These are phyloP conservation scores for Oscheius myriophilus DNA, from an alignment of 2,888 invertebrate genomes.

Conservation along the genomic window DNA sequence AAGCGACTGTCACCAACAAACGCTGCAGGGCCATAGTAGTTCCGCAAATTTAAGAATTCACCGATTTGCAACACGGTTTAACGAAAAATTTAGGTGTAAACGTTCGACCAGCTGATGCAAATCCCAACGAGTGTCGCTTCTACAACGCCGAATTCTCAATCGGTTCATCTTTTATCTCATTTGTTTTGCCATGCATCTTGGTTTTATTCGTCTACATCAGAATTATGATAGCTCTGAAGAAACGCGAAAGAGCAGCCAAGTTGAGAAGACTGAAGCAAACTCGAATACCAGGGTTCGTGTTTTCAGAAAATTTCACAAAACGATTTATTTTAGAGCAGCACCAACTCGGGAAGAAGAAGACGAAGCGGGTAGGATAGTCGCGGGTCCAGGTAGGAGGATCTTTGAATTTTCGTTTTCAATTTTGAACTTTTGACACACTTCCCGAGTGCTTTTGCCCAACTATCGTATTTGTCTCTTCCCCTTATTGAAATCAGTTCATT, in stretches of 20 bases:
- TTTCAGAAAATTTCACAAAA: too few species aligned
- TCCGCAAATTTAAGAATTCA: too few species aligned
- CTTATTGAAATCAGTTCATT: slow-evolving; percentile 9
- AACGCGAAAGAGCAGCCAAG: slow-evolving; percentile 68
- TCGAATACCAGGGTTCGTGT: slow-evolving; percentile 15
- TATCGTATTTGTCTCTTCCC: slow-evolving; percentile 3
- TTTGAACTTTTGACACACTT: neutral
- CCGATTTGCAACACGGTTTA: neutral
- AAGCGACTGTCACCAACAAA: too few species aligned
- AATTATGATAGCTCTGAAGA: slow-evolving; percentile 69
- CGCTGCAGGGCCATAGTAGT: too few species aligned
- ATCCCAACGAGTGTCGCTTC: slow-evolving; percentile 72
- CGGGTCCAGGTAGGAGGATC: slow-evolving; percentile 63
- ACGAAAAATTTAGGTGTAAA: slow-evolving; percentile 59
- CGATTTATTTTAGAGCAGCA: neutral
- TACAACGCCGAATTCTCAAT: slow-evolving; percentile 75
- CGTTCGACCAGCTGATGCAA: slow-evolving; percentile 60
- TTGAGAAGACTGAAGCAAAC: slow-evolving; percentile 33
- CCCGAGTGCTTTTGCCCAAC: neutral
- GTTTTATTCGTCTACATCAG: slow-evolving; percentile 74
- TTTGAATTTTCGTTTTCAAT: slow-evolving; percentile 14
- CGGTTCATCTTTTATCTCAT: slow-evolving; percentile 72
- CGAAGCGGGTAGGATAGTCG: slow-evolving; percentile 67
- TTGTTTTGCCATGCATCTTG: slow-evolving; percentile 73
- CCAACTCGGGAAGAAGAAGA: slow-evolving; percentile 46